Evolutionary conservation across 2,888 invertebrate genomes (phyloP).

Genomic region (Phortica magna): DNA sequence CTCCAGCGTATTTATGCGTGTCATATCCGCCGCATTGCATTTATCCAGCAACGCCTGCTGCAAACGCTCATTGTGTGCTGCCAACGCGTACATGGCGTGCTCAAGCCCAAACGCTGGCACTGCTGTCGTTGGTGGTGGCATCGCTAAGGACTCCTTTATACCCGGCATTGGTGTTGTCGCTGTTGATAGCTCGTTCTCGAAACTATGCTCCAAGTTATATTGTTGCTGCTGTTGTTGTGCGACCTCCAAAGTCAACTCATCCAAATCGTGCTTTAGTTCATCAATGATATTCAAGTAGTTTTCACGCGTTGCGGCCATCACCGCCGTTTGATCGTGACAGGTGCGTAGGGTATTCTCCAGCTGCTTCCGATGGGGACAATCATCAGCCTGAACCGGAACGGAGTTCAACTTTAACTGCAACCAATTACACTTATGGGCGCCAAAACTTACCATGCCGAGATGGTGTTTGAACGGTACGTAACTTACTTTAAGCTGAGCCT

Average conservation of each 20-base stretch:
- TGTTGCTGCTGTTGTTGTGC: conserved; percentile 63
- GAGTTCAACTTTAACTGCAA: conserved; percentile 49
- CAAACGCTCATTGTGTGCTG: conserved; percentile 65
- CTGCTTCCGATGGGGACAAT: conserved; percentile 64
- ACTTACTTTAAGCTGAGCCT: conserved; percentile 40
- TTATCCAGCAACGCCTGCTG: conserved; percentile 58
- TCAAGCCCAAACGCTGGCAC: conserved; percentile 5
- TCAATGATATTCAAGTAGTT: conserved; percentile 75
- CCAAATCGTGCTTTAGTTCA: conserved; percentile 74
- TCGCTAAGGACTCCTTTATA: not conserved
- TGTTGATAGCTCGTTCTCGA: conserved; percentile 50
- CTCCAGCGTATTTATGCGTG: not conserved
- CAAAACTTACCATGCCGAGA: conserved; percentile 57
- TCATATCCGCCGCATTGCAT: conserved; percentile 14
- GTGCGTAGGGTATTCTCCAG: conserved; percentile 61
- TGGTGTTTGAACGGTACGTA: not conserved
- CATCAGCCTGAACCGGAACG: conserved; percentile 49
- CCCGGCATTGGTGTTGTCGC: conserved; percentile 53
- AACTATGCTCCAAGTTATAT: conserved; percentile 33
- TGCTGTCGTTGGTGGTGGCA: not conserved
- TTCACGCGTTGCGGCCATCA: conserved; percentile 62
- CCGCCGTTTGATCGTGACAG: conserved; percentile 59
- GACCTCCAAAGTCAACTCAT: conserved; percentile 72
- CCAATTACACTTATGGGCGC: too few species aligned
- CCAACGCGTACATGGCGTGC: conserved; percentile 58